phyloP scores from a whole-genome alignment of 2,888 invertebrate species.

The Tineola bisselliella region DNA sequence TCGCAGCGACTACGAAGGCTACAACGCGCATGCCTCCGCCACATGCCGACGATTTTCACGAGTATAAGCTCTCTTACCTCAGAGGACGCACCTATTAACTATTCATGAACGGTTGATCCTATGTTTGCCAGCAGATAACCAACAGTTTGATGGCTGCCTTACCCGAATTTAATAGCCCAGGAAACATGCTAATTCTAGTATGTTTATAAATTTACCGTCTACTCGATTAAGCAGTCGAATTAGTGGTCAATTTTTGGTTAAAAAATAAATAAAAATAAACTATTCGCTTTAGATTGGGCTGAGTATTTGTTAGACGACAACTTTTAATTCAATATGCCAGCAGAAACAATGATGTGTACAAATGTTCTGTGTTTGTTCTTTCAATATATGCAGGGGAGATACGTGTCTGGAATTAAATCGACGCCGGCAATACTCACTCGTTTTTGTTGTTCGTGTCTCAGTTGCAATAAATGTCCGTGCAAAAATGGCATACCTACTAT shows the following conservation, averaged over 20 bases:
- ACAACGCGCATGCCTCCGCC: constrained; percentile 55
- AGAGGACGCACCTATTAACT: constrained; percentile 28
- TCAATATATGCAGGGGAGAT: constrained; percentile 23
- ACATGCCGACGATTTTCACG: constrained; percentile 20
- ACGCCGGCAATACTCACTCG: constrained; percentile 23
- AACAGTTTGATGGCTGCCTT: constrained; percentile 38
- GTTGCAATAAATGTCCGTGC: constrained; percentile 30
- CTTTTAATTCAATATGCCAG: not conserved
- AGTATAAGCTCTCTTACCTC: constrained; percentile 14
- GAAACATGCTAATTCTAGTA: not conserved
- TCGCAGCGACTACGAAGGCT: constrained; percentile 24
- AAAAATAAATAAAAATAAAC: not conserved
- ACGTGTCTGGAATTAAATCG: constrained; percentile 44
- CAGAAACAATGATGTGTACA: constrained; percentile 12
- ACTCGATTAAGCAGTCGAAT: not conserved
- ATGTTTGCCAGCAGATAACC: constrained; percentile 40
- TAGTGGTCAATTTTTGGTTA: not conserved
- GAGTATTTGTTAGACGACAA: not conserved
- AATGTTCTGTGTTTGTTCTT: constrained; percentile 6
- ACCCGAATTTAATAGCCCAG: constrained; percentile 27
- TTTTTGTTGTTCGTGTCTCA: constrained; percentile 27
- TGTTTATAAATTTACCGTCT: not conserved
- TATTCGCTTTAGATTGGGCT: not conserved
- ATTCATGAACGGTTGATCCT: constrained; percentile 44
- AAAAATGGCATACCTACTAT: constrained; percentile 19